A percentile compares a stretch with the other conserved stretches of the same genome.
Conservation (phyloP, 2,113 vertebrate genomes). For the Gracilinanus agilis region DNA sequence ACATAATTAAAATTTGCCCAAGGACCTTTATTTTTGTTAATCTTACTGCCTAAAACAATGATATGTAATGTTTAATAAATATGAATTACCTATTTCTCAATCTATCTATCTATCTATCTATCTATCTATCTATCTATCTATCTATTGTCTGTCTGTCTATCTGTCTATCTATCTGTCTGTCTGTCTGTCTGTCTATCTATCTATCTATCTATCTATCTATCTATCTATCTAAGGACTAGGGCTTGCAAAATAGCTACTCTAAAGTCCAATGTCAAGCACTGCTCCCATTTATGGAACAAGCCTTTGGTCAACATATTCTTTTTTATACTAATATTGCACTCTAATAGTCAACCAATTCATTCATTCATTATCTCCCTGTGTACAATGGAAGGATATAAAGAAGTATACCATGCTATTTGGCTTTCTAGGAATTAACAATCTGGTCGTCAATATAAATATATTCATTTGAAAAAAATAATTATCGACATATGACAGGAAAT, state of each 20-base stretch:
- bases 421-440: background rate
- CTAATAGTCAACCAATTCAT: background rate
- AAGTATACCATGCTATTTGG: background rate
- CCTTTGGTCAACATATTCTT: background rate
- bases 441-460: background rate
- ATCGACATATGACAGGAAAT: slow-evolving; percentile 34
- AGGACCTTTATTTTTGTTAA: background rate
- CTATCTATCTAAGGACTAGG: too few relatives aligned
- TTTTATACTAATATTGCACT: slow-evolving; percentile 50
- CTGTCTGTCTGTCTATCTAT: too few relatives aligned
- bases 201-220: too few relatives aligned
- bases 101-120: too few relatives aligned
- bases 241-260: background rate
- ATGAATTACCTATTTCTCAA: too few relatives aligned
- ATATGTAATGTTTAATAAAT: too few relatives aligned
- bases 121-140: too few relatives aligned
- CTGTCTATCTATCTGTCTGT: too few relatives aligned
- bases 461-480: slow-evolving; percentile 31
- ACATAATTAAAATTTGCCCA: background rate
- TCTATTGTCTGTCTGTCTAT: too few relatives aligned
- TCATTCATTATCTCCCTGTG: slow-evolving; percentile 18
- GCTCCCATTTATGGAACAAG: background rate
- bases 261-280: slow-evolving; percentile 8
- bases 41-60: background rate
- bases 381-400: background rate